Percentiles rank a stretch among this genome's conserved stretches.
Evolutionary conservation across 2,888 invertebrate species (phyloP).

Genomic region (Acanthosepion lycidas): DNA sequence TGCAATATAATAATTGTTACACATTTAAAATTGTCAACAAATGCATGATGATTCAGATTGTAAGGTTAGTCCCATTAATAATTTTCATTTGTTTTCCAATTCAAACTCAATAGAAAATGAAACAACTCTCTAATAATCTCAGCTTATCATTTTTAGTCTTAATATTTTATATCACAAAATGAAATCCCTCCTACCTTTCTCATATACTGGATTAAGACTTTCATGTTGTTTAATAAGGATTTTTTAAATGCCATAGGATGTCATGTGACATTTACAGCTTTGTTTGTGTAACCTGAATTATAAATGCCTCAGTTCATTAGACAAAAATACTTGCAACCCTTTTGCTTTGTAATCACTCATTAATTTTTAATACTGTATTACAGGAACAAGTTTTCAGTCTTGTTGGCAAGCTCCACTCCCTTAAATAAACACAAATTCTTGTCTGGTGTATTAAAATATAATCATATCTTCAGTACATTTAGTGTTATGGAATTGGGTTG

Average conservation of each 20-base stretch:
- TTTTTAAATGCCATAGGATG: not conserved
- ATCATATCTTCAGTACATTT: not conserved
- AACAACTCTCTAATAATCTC: not conserved
- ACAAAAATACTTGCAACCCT: not conserved
- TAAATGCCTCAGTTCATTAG: not conserved
- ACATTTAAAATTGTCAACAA: not conserved
- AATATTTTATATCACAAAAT: not conserved
- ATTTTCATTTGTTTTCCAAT: no score
- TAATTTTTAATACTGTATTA: not conserved
- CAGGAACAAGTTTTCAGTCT: not conserved
- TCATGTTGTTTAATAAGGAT: not conserved
- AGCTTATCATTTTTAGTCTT: not conserved
- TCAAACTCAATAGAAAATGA: no score
- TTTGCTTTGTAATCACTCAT: not conserved
- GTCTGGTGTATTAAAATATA: not conserved
- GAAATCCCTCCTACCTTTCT: not conserved
- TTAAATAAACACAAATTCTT: not conserved
- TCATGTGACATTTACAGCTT: slow-evolving; percentile 6
- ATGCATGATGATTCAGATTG: not conserved
- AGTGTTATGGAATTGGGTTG: not conserved
- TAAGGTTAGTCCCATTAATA: not conserved
- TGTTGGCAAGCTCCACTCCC: not conserved
- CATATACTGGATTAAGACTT: not conserved
- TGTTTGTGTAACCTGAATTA: not conserved
- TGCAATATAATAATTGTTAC: no score